These are phyloP conservation scores for Drosophila simulans DNA, from an alignment of 1,140 invertebrate species.

Conservation along the genomic window DNA sequence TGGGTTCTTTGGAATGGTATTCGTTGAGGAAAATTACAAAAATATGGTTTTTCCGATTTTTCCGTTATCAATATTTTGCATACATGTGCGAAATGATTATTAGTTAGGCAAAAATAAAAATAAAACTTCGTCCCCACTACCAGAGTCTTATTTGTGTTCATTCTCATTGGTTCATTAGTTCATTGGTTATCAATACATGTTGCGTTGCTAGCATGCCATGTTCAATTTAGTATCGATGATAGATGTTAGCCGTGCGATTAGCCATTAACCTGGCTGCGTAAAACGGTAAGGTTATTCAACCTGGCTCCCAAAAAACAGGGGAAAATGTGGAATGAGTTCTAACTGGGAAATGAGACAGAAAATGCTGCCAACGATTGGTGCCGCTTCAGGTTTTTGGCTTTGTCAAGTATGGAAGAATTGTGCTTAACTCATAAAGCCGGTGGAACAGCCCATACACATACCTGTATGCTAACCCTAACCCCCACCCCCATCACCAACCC, in stretches of 20 bases:
- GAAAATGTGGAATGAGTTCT: conserved; percentile 23
- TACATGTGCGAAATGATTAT: too few species aligned
- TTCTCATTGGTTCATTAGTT: neutral
- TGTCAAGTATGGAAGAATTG: conserved; percentile 30
- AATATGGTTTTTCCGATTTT: too few species aligned
- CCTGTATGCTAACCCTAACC: neutral
- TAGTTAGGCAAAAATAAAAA: too few species aligned
- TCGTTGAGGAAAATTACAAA: too few species aligned
- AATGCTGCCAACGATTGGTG: conserved; percentile 15
- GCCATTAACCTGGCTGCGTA: conserved; percentile 21
- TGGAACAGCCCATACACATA: neutral
- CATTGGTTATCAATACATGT: conserved; percentile 38
- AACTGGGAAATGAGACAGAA: conserved; percentile 28
- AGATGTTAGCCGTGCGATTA: conserved; percentile 46
- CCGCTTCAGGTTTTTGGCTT: conserved; percentile 8
- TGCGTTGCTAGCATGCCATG: conserved; percentile 24
- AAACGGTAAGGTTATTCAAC: conserved; percentile 21
- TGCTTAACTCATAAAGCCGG: conserved; percentile 41
- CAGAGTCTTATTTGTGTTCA: neutral
- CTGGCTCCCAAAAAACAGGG: neutral
- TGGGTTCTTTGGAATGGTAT: neutral
- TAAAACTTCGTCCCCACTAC: too few species aligned
- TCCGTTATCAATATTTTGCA: too few species aligned
- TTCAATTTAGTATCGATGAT: conserved; percentile 48
- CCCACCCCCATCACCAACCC: neutral